Base-by-base conservation (phyloP, 2,888 invertebrate species). In the Leptinotarsa haldemani region DNA sequence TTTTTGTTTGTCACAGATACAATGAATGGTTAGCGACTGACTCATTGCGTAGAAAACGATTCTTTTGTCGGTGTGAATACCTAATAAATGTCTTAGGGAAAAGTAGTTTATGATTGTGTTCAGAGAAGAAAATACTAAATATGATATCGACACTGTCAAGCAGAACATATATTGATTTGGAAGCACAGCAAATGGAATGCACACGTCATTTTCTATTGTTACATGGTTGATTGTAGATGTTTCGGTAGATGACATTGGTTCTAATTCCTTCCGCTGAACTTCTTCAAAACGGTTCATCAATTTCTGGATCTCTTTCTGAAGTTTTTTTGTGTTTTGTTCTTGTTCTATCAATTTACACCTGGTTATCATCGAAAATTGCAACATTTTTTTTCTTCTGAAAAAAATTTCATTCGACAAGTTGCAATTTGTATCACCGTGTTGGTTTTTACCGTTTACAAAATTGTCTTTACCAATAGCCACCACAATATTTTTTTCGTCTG, bases 21-120 rank as follows among this genome's bases (percentile, higher is more conserved):
- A 70, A 16, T 20, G 40, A 13, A 65, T 64, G 15, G 70, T 70
- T 22, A 64, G 22, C 63, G 64, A 63, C 22, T 64, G 63, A 9
- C 50, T 50, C 46, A 64, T 22, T 22, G 70, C 50, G n/a, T 65
- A 63, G 46, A 70, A 65, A 64, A 70, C 22, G 4, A 70, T 25
- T 16, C 65, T 64, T 40, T 15, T 50, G 4, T 65, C 20, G 16
- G 20, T 13, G 15, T 63, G 7, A 20, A 30, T 25, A n/a, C 40
- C 53, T n/a, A 48, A 53, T 40, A 65, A 50, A 16, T 25, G 18
- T 25, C 70, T 48, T 22, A 70, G 22, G 18, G 70, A 64, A n/a
- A 70, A 30, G 61, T 70, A 70, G 65, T 70, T 70, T 40, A 70
- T 61, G 4, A 70, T 50, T 25, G 46, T 70, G 22, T 70, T 70